Base-by-base conservation (phyloP, 1,140 invertebrate species). In the Oedothorax gibbosus region DNA sequence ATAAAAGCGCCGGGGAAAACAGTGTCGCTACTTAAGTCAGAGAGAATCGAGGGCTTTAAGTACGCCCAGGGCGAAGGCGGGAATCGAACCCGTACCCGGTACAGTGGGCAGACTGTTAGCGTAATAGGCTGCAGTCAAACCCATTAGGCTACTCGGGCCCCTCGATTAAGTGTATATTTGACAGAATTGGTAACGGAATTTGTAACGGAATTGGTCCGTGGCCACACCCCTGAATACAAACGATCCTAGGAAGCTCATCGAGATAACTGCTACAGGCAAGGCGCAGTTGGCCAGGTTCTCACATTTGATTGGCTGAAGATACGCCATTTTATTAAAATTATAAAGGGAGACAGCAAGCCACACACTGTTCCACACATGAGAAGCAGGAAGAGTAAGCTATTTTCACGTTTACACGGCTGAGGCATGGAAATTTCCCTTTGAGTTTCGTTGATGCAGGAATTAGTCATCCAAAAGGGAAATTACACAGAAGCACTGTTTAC, bases 261-360 rank as follows among this genome's bases (percentile, higher is more conserved):
- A 89, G 14, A 94, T 88, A 18, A 94, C 93, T 68, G 93, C 91
- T n/a, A 93, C 91, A 51, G 93, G 93, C 56, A 94, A 90, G 18
- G 93, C 92, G 88, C 93, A 94, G 87, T 94, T 93, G 54, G 93
- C 92, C 75, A 94, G 86, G 83, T 92, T 90, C 89, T 94, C 93
- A 56, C 93, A 88, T 87, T 93, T 93, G 54, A 91, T 91, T 50
- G 92, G 91, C 87, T 93, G 93, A 80, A 93, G 89, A 88, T 92
- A 93, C 35, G 93, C 93, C 64, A 93, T 94, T 89, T 93, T 94
- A 79, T 93, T 93, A 88, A 94, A 94, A 88, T 94, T 93, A 89
- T 93, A 94, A 51, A 94, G 88, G 49, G 92, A 93, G 7, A 93
- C 90, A 15, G 92, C 92, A 6, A 94, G 88, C 93, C 93, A 94